These are phyloP conservation scores for Acanthoscelides obtectus DNA, from an alignment of 2,888 invertebrate genomes.

Conservation along the genomic window DNA sequence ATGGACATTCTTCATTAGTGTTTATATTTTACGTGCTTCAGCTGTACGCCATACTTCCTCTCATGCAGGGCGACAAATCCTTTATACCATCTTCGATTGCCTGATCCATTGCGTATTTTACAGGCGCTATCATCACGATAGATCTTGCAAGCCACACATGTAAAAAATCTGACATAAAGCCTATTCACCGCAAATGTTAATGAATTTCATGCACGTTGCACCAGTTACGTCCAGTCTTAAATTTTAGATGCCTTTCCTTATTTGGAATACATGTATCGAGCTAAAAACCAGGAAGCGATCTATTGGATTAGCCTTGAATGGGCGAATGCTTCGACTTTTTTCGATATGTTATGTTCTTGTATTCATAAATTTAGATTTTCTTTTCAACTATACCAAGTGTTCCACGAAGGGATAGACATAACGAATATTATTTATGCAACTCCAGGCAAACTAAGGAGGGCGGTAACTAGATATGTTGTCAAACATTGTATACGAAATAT, in stretches of 20 bases:
- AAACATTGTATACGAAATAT: too few species aligned
- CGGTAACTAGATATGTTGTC: too few species aligned
- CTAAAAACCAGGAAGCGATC: neutral
- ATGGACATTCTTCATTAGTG: too few species aligned
- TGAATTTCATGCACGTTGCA: neutral
- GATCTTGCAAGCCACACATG: neutral
- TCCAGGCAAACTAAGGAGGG: too few species aligned
- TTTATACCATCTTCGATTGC: too few species aligned
- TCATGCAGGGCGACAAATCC: too few species aligned
- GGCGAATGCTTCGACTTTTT: neutral
- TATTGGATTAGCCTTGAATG: neutral
- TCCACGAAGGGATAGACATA: too few species aligned
- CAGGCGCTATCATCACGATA: neutral
- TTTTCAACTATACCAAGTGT: too few species aligned
- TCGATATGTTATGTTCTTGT: neutral
- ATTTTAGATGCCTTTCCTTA: neutral
- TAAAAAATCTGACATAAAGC: neutral
- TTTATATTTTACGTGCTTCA: too few species aligned
- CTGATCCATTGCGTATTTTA: neutral
- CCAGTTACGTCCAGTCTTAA: neutral
- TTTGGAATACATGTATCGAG: neutral
- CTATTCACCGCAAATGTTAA: neutral
- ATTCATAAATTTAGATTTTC: too few species aligned
- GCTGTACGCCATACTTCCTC: too few species aligned
- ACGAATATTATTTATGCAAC: too few species aligned